Percentiles rank a stretch among this genome's conserved stretches.
Conservation (phyloP, 2,797 vertebrate genomes). For the Bufotes viridis region DNA sequence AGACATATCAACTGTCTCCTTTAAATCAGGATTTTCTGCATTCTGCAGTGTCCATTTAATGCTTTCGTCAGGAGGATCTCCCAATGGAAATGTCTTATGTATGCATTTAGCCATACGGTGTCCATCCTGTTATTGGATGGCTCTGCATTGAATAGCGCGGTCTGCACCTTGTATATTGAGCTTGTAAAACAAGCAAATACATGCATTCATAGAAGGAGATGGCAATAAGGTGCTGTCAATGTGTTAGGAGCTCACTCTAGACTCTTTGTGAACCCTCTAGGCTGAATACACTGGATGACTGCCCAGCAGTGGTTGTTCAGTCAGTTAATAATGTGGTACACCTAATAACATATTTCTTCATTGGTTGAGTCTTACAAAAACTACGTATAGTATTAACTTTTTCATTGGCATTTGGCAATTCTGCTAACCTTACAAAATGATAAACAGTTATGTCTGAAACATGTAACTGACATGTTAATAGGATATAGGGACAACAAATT, state of each 20-base stretch:
- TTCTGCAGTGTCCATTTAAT: no score
- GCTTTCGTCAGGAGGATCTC: no score
- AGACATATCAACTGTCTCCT: no score
- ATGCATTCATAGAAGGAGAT: neutral
- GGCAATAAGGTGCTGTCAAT: neutral
- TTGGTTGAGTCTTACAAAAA: neutral
- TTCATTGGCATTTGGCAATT: neutral
- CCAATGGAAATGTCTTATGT: no score
- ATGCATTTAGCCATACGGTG: no score
- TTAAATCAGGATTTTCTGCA: no score
- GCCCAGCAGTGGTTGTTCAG: neutral
- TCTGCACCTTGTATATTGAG: neutral
- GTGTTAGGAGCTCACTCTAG: neutral
- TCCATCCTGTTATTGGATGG: neutral
- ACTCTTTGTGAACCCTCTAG: neutral
- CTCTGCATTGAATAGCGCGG: neutral
- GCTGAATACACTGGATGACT: neutral
- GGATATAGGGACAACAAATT: neutral
- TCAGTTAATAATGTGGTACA: neutral
- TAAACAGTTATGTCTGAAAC: neutral
- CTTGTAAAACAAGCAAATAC: conserved; percentile 3
- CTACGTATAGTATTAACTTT: neutral
- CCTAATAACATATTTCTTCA: neutral
- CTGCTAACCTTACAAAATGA: neutral
- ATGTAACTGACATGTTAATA: neutral